phyloP scores from a whole-genome alignment of 1,140 invertebrate genomes.

The Diplogasteroides magnus region DNA sequence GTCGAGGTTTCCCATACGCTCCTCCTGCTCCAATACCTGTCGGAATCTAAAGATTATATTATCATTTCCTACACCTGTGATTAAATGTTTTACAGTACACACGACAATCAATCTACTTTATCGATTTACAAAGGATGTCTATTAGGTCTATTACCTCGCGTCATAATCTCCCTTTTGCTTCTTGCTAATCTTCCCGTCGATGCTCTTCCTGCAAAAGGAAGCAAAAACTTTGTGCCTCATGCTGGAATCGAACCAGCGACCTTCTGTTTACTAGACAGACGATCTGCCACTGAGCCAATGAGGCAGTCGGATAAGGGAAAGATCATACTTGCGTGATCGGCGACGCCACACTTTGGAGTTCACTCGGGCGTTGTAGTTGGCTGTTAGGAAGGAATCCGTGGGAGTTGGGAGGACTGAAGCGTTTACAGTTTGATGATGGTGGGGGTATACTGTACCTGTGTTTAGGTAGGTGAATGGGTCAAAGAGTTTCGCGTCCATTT shows the following conservation, averaged over 20 bases:
- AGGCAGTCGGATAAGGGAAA: constrained; percentile 8
- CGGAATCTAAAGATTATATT: constrained; percentile 32
- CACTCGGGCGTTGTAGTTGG: constrained; percentile 47
- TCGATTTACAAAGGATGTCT: no score
- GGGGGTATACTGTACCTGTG: no score
- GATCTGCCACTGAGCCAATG: constrained; percentile 45
- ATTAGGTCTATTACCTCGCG: no score
- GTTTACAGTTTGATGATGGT: no score
- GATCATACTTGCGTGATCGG: constrained; percentile 12
- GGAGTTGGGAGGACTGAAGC: constrained; percentile 53
- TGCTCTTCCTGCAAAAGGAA: neutral
- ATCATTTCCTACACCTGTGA: no score
- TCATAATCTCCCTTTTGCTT: constrained; percentile 43
- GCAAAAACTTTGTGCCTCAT: constrained; percentile 34
- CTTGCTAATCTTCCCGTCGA: neutral
- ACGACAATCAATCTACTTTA: no score
- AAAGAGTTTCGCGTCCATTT: constrained; percentile 44
- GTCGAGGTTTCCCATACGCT: constrained; percentile 13
- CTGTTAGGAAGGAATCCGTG: constrained; percentile 47
- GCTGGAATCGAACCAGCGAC: constrained; percentile 46
- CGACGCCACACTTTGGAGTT: constrained; percentile 47
- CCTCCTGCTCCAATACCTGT: constrained; percentile 46
- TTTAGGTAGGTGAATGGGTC: constrained; percentile 46
- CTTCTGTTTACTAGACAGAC: constrained; percentile 45
- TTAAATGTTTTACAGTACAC: no score